A percentile compares a stretch with the other conserved stretches of the same genome.
These are phyloP conservation scores for Lepus timidus DNA, from an alignment of 2,113 vertebrate genomes.

Conservation along the genomic window DNA sequence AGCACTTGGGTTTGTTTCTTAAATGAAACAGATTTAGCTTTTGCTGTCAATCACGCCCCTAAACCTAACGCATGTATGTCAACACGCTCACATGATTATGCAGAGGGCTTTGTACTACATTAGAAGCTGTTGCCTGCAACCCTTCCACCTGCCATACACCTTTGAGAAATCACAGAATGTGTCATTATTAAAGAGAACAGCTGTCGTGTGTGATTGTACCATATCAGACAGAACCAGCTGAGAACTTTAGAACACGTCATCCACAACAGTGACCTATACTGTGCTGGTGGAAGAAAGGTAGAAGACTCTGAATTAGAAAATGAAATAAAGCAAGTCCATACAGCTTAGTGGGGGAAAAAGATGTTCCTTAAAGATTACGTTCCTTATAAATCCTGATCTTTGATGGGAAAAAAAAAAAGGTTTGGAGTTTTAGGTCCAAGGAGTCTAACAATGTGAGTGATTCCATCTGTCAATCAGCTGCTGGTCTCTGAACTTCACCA, in stretches of 20 bases:
- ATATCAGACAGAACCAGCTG: background rate
- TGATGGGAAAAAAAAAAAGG: background rate
- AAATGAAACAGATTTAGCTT: slow-evolving; percentile 6
- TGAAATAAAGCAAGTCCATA: background rate
- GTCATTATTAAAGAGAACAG: background rate
- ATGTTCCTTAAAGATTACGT: background rate
- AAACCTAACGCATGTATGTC: background rate
- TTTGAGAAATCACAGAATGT: background rate
- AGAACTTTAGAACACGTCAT: background rate
- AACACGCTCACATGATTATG: background rate
- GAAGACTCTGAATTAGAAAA: slow-evolving; percentile 43
- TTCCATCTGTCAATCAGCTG: background rate
- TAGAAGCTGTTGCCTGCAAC: background rate
- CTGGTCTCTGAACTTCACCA: background rate
- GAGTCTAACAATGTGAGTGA: background rate
- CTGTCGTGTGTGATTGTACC: background rate
- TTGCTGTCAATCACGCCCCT: background rate
- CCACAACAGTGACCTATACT: background rate
- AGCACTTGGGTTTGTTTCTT: background rate
- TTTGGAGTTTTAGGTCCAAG: background rate
- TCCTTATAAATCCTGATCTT: background rate
- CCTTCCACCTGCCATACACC: background rate
- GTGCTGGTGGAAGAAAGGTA: background rate
- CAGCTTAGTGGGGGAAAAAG: background rate
- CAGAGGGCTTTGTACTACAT: background rate